Percentiles rank a stretch among this genome's conserved stretches.
Conservation (phyloP, 2,888 invertebrate genomes). For the Eulithis testata region DNA sequence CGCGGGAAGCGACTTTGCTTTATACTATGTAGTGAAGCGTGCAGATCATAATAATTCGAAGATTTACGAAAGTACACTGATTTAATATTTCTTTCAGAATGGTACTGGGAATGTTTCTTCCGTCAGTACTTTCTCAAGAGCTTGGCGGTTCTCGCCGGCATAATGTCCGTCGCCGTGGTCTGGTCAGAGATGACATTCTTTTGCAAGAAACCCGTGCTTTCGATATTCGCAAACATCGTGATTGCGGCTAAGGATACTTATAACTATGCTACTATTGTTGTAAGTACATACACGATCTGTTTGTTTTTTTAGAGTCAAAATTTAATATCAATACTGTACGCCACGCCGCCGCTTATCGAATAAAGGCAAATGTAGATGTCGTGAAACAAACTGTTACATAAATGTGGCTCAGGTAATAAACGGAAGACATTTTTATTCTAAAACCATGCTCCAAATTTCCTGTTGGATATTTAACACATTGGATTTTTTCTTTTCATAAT, state of each 20-base stretch:
- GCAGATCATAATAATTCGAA: no score
- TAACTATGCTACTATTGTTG: slow-evolving; percentile 97
- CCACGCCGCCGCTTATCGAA: no score
- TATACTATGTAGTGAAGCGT: no score
- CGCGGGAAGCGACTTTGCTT: no score
- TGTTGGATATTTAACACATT: no score
- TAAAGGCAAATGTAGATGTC: no score
- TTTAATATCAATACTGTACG: no score
- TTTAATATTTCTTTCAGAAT: slow-evolving; percentile 86
- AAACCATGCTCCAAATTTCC: no score
- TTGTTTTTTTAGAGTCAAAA: not conserved
- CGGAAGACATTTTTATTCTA: no score
- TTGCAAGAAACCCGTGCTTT: slow-evolving; percentile 94
- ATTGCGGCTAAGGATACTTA: slow-evolving; percentile 91
- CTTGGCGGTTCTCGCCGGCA: slow-evolving; percentile 88
- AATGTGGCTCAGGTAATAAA: no score
- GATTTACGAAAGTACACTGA: no score
- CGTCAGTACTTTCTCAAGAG: slow-evolving; percentile 90
- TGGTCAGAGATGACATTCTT: slow-evolving; percentile 99
- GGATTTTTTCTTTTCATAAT: not conserved
- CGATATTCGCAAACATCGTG: slow-evolving; percentile 97
- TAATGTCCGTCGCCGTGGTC: slow-evolving; percentile 96
- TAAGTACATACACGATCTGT: slow-evolving; percentile 64
- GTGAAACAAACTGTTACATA: no score
- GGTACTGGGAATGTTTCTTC: slow-evolving; percentile 97